phyloP scores from a whole-genome alignment of 2,113 vertebrate species.

The Oryzias melastigma region DNA sequence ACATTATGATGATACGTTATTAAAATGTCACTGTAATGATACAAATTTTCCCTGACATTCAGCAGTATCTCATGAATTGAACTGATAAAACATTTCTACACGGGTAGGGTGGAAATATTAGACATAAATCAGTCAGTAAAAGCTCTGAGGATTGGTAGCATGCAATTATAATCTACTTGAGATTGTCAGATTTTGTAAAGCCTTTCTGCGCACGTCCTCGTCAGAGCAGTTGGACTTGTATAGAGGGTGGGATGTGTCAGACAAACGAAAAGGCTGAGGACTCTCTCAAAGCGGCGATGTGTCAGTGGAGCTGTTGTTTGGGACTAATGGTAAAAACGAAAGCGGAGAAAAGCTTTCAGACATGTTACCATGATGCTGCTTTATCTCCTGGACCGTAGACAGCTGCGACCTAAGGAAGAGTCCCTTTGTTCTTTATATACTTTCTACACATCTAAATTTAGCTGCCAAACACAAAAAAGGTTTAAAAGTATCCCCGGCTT shows the following conservation, averaged over 20 bases:
- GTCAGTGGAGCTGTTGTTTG: slow-evolving; percentile 43
- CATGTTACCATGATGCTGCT: slow-evolving; percentile 22
- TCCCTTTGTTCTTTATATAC: background rate
- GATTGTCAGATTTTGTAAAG: slow-evolving; percentile 46
- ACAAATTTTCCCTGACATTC: slow-evolving; percentile 30
- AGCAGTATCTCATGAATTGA: slow-evolving; percentile 21
- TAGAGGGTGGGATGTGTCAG: slow-evolving; percentile 54
- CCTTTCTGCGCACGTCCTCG: slow-evolving; percentile 29
- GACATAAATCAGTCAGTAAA: slow-evolving; percentile 20
- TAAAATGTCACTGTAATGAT: slow-evolving; percentile 30
- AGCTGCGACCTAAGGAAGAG: slow-evolving; percentile 17
- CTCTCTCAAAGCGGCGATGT: slow-evolving; percentile 36
- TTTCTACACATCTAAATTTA: background rate
- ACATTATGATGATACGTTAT: slow-evolving; percentile 30
- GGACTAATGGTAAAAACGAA: slow-evolving; percentile 45
- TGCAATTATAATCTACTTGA: slow-evolving; percentile 41
- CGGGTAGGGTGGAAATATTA: slow-evolving; percentile 18
- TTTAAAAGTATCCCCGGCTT: background rate
- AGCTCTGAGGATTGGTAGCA: slow-evolving; percentile 16
- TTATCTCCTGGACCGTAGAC: slow-evolving; percentile 27
- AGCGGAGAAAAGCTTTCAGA: slow-evolving; percentile 28
- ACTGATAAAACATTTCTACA: background rate
- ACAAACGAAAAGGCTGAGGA: slow-evolving; percentile 51
- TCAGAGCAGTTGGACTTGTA: slow-evolving; percentile 47
- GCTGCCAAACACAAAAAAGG: background rate